These are phyloP conservation scores for Euclidia mi DNA, from an alignment of 2,888 invertebrate genomes.

Conservation along the genomic window DNA sequence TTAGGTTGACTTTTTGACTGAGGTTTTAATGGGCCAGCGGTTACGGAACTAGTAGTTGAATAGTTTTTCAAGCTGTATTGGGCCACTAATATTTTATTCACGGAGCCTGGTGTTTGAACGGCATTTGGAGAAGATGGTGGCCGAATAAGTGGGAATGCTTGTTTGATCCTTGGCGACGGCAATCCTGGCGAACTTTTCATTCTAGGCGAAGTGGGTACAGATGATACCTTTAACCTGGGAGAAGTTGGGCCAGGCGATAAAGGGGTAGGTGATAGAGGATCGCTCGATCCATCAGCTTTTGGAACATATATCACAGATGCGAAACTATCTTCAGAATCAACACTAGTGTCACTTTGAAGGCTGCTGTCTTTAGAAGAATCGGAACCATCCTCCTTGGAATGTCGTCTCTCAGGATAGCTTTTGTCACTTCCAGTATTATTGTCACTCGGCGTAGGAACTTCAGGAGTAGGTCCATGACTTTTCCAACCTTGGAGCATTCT, in stretches of 20 bases:
- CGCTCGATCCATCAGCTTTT: conserved; percentile 92
- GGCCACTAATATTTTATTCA: conserved; percentile 90
- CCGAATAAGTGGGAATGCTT: conserved; percentile 91
- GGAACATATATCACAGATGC: conserved; percentile 98
- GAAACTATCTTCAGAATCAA: conserved; percentile 98
- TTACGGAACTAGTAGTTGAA: conserved; percentile 73
- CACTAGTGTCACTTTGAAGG: conserved; percentile 97
- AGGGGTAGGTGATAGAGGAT: conserved; percentile 90
- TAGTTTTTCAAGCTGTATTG: conserved; percentile 90
- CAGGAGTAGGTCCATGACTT: conserved; percentile 87
- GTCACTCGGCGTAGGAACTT: conserved; percentile 84
- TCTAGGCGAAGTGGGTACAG: conserved; percentile 94
- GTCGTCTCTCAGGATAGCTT: conserved; percentile 91
- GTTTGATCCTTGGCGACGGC: conserved; percentile 92
- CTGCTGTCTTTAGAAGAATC: conserved; percentile 97
- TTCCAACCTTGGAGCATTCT: conserved; percentile 96
- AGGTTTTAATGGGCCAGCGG: conserved; percentile 72
- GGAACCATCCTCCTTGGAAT: conserved; percentile 96
- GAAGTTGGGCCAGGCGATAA: conserved; percentile 91
- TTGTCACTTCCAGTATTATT: conserved; percentile 84
- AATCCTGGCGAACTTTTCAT: conserved; percentile 93
- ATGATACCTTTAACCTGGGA: conserved; percentile 91
- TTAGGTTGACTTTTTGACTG: conserved; percentile 87
- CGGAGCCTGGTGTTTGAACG: conserved; percentile 84
- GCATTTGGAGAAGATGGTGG: conserved; percentile 91